Evolutionary conservation across 1,140 invertebrate genomes (phyloP).

Genomic region (Armadillidium nasatum): DNA sequence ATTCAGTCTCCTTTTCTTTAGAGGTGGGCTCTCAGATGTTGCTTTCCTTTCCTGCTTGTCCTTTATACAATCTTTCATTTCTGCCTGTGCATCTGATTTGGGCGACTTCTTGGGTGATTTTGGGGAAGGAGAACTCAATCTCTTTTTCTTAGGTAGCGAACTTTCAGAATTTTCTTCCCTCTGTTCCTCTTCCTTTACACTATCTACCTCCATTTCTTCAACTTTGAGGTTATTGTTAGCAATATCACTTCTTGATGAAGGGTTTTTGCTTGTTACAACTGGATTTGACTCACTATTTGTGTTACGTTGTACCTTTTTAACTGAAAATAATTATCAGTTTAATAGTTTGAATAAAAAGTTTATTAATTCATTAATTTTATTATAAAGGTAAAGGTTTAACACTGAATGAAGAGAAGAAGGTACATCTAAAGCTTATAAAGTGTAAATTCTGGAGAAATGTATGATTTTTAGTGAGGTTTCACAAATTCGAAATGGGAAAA

Average conservation of each 20-base stretch:
- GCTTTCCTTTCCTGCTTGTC: constrained; percentile 21
- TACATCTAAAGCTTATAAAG: background rate
- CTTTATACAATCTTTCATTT: background rate
- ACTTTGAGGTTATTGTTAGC: background rate
- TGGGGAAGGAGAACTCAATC: background rate
- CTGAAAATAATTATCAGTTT: no score
- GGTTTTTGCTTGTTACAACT: no score
- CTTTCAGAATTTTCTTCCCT: no score
- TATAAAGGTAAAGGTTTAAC: no score
- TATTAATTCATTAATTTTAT: no score
- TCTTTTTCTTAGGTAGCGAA: no score
- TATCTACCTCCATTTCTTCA: constrained; percentile 18
- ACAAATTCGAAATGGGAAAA: background rate
- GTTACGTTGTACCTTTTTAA: no score
- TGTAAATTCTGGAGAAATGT: background rate
- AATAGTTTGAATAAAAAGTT: no score
- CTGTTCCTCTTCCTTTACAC: background rate
- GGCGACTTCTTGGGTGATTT: background rate
- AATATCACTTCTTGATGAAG: no score
- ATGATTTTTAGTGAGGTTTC: background rate
- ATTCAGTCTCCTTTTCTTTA: background rate
- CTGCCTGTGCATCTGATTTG: background rate
- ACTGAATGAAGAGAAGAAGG: no score
- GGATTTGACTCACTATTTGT: no score
- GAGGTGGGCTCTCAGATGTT: constrained; percentile 10